A percentile compares a stretch with the other conserved stretches of the same genome.
Conservation (phyloP, 2,797 vertebrate genomes). For the Ptychadena robeensis region DNA sequence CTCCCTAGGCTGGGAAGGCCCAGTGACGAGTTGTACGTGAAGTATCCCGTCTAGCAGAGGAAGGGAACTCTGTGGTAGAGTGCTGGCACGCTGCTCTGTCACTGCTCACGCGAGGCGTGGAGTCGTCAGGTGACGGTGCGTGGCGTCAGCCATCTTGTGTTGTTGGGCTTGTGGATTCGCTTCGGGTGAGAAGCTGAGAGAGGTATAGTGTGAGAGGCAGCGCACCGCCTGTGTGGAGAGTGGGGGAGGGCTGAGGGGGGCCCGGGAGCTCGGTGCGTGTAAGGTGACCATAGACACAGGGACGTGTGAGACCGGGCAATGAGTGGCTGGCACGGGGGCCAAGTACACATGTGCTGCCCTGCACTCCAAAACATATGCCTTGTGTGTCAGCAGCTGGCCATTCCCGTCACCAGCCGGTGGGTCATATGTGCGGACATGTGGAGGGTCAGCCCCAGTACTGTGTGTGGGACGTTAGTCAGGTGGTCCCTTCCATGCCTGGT, state of each 20-base stretch:
- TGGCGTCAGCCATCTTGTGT: conserved; percentile 82
- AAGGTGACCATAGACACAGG: background rate
- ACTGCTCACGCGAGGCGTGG: conserved; percentile 43
- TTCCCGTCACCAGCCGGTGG: too few relatives aligned
- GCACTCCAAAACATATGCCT: background rate
- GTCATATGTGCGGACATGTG: too few relatives aligned
- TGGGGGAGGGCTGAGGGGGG: background rate
- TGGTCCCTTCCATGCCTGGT: too few relatives aligned
- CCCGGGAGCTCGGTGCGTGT: background rate
- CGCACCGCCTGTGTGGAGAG: background rate
- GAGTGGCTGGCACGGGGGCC: background rate
- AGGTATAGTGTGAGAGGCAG: conserved; percentile 25
- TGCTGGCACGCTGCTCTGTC: conserved; percentile 40
- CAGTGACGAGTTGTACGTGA: conserved; percentile 39
- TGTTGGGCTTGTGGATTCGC: conserved; percentile 76
- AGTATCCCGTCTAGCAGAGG: conserved; percentile 22
- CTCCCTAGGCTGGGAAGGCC: background rate
- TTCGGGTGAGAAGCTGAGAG: conserved; percentile 69
- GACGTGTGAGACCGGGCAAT: background rate
- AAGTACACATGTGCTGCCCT: conserved; percentile 44
- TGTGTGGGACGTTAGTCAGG: too few relatives aligned
- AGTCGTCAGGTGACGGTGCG: conserved; percentile 77
- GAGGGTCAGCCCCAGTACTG: too few relatives aligned
- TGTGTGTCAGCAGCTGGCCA: background rate
- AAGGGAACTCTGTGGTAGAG: conserved; percentile 10